These are phyloP conservation scores for Apodemia hepburni DNA, from an alignment of 2,888 invertebrate genomes.

Conservation along the genomic window DNA sequence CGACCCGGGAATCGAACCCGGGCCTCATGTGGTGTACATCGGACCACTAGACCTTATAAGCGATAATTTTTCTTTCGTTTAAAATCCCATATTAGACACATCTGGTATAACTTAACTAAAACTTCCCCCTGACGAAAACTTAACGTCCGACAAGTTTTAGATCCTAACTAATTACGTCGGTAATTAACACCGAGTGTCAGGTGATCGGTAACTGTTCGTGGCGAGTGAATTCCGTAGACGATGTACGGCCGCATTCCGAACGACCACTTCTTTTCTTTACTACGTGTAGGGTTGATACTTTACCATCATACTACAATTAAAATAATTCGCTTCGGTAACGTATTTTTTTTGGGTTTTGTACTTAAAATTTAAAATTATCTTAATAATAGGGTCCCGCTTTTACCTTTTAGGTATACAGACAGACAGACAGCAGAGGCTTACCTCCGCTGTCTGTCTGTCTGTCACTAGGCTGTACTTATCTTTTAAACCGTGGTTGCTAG, in stretches of 20 bases:
- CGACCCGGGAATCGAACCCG: too few species aligned
- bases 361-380: too few species aligned
- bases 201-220: slow-evolving; percentile 1
- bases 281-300: neutral
- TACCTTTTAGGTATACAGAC: too few species aligned
- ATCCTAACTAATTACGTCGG: neutral
- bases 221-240: neutral
- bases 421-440: too few species aligned
- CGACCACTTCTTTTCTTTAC: neutral
- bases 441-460: too few species aligned
- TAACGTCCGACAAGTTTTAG: neutral
- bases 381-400: too few species aligned
- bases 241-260: slow-evolving; percentile 6
- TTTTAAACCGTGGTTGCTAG: too few species aligned
- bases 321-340: neutral
- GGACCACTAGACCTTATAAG: too few species aligned
- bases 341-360: too few species aligned
- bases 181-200: neutral
- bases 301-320: neutral
- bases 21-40: too few species aligned
- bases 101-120: neutral
- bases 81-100: neutral
- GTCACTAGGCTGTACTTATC: too few species aligned
- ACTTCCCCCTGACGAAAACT: neutral
- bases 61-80: too few species aligned